Evolutionary conservation across 2,888 invertebrate species (phyloP), one percentile per base, ranked within the genome.

Genomic region (Limnephilus auricula): DNA sequence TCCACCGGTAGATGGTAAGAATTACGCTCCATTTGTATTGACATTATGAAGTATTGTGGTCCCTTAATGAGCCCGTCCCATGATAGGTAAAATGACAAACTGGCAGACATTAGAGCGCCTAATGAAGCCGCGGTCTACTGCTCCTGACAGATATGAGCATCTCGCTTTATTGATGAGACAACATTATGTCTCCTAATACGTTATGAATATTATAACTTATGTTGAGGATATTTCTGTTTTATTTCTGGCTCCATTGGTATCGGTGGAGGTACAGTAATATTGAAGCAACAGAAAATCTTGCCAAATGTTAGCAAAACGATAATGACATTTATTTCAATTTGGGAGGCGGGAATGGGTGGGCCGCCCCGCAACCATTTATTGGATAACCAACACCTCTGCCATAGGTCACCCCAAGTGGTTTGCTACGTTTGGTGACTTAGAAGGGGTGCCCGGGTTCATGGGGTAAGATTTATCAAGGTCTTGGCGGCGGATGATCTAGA

Each of bases 61-160:
- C 12, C 37, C 37, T n/a, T 85, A 40, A 85, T 85, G 85, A 85
- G 85, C 40, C 40, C 85, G 40, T 45, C 85, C 65, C 25, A 30
- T 40, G 85, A 85, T 85, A 85, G 40, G 40, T 85, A 85, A 85
- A 85, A 85, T 85, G 85, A 85, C 85, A 85, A 85, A 85, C 85
- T 85, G 82, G 6, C n/a, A 85, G 40, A 40, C 85, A 85, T 85
- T 85, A 85, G 85, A 40, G 85, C 65, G 25, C 37, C 45, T 85
- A 85, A 85, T 85, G 85, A 85, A 85, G 85, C 40, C 85, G 25
- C 85, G 85, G 85, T 85, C 85, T 85, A 30, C 85, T 85, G 45
- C 85, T 40, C 85, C 85, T 85, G 85, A 85, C 85, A 85, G 85
- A 85, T 85, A 85, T 45, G 85, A 85, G 45, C 85, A 40, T 37